Conservation (phyloP, 2,113 vertebrate genomes). For the Propithecus coquereli region DNA sequence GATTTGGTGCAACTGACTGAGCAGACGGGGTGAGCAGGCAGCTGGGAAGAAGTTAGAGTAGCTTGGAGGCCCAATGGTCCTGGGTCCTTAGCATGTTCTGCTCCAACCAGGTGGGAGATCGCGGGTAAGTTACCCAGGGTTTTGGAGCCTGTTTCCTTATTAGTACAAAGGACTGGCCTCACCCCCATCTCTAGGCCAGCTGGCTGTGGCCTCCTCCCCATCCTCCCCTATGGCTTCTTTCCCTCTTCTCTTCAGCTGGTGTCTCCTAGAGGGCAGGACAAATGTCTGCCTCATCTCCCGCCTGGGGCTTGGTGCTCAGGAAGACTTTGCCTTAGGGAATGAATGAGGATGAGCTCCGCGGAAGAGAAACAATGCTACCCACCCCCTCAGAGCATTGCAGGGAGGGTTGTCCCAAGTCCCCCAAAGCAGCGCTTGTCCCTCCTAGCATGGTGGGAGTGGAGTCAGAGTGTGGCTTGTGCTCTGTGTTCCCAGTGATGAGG, state of each 20-base stretch:
- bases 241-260: no score
- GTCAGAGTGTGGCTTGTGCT: accelerated
- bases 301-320: background rate
- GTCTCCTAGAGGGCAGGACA: background rate
- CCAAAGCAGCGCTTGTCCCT: background rate
- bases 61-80: no score
- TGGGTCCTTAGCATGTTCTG: background rate
- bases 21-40: no score
- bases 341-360: background rate
- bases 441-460: accelerated
- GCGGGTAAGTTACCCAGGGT: background rate
- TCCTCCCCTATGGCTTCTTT: background rate
- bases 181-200: background rate
- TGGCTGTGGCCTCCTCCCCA: background rate
- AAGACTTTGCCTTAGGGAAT: background rate
- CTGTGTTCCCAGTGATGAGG: background rate
- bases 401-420: accelerated
- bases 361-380: background rate
- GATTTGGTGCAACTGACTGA: accelerated
- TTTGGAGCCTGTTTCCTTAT: background rate
- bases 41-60: background rate
- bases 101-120: no score
- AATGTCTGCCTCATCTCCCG: background rate
- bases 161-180: background rate
- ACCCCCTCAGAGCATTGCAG: background rate